Base-by-base conservation (phyloP, 2,888 invertebrate species). In the Catocala nupta region DNA sequence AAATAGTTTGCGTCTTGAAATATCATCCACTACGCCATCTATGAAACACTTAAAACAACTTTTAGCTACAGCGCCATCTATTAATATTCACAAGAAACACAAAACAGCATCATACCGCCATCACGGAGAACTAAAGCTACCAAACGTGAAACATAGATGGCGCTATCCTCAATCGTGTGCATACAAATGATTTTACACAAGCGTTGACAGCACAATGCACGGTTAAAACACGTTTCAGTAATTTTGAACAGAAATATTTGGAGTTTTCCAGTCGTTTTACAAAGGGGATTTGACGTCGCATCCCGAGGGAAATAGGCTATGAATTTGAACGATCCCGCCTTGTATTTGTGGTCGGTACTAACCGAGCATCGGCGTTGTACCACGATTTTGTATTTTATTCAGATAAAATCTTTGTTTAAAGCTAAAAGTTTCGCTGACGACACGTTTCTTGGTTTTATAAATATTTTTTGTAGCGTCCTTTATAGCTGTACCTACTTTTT, bases 251-350 rank as follows among this genome's bases (percentile, higher is more conserved):
- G 58, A 58, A 78, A 68, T 65, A 65, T 75, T 71, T 65, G 50
- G 49, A 44, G 51, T 70, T 76, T 70, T 66, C 36, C 68, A 68
- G 33, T 59, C 34, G 60, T 43, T 59, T 67, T 58, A 62, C 57
- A 73, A 64, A 73, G 48, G 65, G 65, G 57, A 65, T 73, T 69
- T 73, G 68, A 70, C 68, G 59, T 61, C 34, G 52, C 52, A 53
- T 67, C 76, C 58, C 71, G 25, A 36, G 71, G 71, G 74, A 76
- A 77, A 73, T 69, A 58, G 64, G 71, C 68, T 52, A 63, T 77
- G 74, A 77, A 78, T 77, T 68, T 60, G 49, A 73, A 77, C 62
- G 74, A 78, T 68, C 50, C 54, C 44, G 7, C 11, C 49, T 45
- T 59, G 13, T 68, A 72, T 73, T 75, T 69, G 64, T 44, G 63